Evolutionary conservation across 2,113 vertebrate species (phyloP).

Genomic region (Prinia subflava): DNA sequence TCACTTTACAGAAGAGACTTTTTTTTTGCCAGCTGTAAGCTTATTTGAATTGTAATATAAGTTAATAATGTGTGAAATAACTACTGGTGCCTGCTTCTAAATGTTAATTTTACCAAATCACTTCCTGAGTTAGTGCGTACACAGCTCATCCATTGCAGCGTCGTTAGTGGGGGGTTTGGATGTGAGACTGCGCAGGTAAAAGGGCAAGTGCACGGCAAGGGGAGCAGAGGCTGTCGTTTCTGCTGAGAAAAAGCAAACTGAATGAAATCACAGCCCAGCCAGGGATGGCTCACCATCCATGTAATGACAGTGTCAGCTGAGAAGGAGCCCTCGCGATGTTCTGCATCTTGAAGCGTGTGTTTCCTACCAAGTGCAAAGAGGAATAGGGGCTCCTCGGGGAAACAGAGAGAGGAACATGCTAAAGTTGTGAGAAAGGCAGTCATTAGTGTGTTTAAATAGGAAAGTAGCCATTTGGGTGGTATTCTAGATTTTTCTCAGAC

Average conservation of each 20-base stretch:
- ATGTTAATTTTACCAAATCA: conserved; percentile 77
- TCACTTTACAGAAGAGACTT: conserved; percentile 81
- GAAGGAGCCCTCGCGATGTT: neutral
- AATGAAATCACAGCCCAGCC: neutral
- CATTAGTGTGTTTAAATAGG: neutral
- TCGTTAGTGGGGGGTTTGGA: neutral
- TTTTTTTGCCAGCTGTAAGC: conserved; percentile 80
- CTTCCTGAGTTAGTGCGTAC: conserved; percentile 56
- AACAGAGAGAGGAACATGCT: neutral
- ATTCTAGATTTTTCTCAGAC: neutral
- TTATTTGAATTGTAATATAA: conserved; percentile 85
- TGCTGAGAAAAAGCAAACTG: neutral
- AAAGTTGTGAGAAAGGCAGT: neutral
- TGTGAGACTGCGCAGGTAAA: neutral
- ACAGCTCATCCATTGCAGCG: conserved; percentile 39
- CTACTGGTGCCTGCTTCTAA: conserved; percentile 76
- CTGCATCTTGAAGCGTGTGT: neutral
- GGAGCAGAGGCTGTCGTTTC: neutral
- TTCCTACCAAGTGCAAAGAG: neutral
- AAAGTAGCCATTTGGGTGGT: neutral
- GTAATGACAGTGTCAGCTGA: neutral
- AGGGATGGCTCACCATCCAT: neutral
- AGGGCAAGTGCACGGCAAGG: neutral
- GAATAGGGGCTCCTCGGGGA: neutral
- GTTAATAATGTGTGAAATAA: conserved; percentile 87